phyloP scores from a whole-genome alignment of 2,888 invertebrate species.

The Melanotus villosus region DNA sequence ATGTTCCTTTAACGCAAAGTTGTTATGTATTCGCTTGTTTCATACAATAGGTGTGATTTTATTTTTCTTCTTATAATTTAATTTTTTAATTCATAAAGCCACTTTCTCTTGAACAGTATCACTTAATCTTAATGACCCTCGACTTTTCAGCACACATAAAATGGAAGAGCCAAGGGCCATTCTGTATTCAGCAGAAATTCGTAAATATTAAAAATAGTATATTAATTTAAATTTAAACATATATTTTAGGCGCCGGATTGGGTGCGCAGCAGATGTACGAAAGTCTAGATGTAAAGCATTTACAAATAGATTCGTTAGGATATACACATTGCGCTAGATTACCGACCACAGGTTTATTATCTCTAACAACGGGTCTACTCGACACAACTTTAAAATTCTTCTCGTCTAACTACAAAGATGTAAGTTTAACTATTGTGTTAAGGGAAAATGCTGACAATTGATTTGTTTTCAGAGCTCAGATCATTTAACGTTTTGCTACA shows the following conservation, averaged over 20 bases:
- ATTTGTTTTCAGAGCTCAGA: conserved; percentile 82
- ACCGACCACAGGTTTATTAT: conserved; percentile 79
- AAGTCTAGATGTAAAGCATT: conserved; percentile 90
- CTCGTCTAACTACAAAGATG: conserved; percentile 90
- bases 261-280: conserved; percentile 84
- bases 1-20: conserved; percentile 90
- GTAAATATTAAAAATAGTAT: too few species aligned
- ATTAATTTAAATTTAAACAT: too few species aligned
- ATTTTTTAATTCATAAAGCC: not conserved
- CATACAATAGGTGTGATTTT: conserved; percentile 75
- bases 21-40: conserved; percentile 87
- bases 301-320: conserved; percentile 93
- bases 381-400: conserved; percentile 89
- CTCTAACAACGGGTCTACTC: conserved; percentile 78
- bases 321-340: conserved; percentile 85
- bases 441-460: not conserved
- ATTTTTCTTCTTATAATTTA: not conserved
- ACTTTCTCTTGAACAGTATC: too few species aligned
- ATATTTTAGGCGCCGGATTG: conserved; percentile 78
- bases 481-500: conserved; percentile 92
- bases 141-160: too few species aligned
- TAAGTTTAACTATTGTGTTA: conserved; percentile 66
- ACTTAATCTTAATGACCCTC: too few species aligned
- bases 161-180: too few species aligned
- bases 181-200: too few species aligned